Evolutionary conservation across 2,113 vertebrate genomes (phyloP), one percentile per base, ranked within the genome.

Genomic region (Scomber japonicus): DNA sequence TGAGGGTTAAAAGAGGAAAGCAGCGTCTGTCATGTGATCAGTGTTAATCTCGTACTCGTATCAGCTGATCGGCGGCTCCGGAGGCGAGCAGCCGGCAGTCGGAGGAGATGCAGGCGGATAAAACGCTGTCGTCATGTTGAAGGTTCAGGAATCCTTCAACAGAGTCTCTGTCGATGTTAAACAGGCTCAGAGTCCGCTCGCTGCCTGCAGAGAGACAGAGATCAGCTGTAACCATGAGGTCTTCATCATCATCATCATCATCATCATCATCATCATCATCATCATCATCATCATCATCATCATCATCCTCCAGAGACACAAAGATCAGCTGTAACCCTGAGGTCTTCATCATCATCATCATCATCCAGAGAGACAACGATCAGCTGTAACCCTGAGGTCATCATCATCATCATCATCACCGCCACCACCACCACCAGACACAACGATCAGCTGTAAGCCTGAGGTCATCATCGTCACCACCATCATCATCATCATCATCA

Each of bases 31-130:
- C 35, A 40, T 21, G 35, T 40, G 35, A 40, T 7, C 35, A 40
- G 35, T 40, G 9, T 40, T 10, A 8, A 14, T 19, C 16, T 80
- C 87, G 85, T 67, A 95, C 97, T 90, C 95, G 91, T 75, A 97
- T 91, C 21, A 94, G 92, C 1, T 96, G 92, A 46, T 96, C 94
- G 13, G 84, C 88, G 14, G 96, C 95, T 35, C 94, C 95, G 0
- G 96, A 95, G 77, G 91, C 44, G 0, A 96, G 68, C 35, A 91
- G 82, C 13, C 88, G 89, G 48, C 88, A 77, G 60, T 94, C 89
- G 3, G 86, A 69, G 3, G 92, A 94, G 6, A 93, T 79, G 6
- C 82, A 87, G 2, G 94, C 95, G 0, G 92, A 92, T 51, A 94
- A 84, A 13, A 97, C 95, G 0, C 0, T 5, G 16, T 94, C 92